Conservation (phyloP, 2,113 vertebrate genomes). For the Manacus vitellinus region DNA sequence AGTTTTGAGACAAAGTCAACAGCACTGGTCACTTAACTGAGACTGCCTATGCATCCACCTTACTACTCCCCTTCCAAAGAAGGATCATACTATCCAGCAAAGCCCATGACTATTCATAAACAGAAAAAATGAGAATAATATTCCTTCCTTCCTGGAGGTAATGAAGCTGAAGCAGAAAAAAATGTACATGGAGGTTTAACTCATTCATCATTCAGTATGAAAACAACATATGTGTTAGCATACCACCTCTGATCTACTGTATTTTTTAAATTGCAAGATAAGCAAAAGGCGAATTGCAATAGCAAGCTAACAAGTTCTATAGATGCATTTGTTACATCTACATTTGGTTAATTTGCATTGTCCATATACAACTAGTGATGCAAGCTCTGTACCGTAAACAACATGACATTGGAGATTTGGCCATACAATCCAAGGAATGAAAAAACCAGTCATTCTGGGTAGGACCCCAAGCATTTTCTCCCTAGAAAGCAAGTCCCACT, state of each 20-base stretch:
- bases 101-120: neutral
- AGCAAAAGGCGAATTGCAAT: neutral
- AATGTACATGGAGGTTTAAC: accelerated
- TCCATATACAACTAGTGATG: neutral
- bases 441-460: neutral
- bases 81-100: neutral
- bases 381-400: neutral
- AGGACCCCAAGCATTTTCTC: neutral
- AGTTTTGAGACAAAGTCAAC: neutral
- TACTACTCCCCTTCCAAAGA: neutral
- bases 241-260: neutral
- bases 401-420: neutral
- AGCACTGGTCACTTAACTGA: neutral
- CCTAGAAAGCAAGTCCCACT: neutral
- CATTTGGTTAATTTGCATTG: neutral
- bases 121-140: neutral
- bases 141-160: neutral
- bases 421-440: neutral
- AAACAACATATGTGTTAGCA: neutral
- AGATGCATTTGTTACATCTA: neutral
- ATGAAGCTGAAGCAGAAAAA: neutral
- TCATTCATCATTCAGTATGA: neutral
- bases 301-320: neutral
- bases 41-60: neutral
- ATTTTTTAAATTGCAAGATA: neutral